phyloP scores from a whole-genome alignment of 2,888 invertebrate species.

The Meandrusa payeni region DNA sequence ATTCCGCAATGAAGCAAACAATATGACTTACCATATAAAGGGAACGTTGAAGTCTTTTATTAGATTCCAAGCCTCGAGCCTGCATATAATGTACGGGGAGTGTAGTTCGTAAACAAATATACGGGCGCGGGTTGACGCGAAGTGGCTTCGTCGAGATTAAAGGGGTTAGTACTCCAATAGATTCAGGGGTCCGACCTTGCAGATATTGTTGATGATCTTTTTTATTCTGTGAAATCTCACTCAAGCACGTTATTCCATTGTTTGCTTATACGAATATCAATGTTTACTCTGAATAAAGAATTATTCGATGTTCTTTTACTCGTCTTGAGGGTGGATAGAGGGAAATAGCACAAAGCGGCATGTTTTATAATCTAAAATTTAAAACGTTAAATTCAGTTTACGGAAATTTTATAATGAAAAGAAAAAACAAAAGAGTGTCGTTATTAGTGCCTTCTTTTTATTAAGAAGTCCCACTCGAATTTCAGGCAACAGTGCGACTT shows the following conservation, averaged over 20 bases:
- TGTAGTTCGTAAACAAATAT: constrained; percentile 21
- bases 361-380: too few species aligned
- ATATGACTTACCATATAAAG: constrained; percentile 13
- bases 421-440: too few species aligned
- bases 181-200: constrained; percentile 16
- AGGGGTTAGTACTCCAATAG: constrained; percentile 13
- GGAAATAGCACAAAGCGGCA: too few species aligned
- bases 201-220: constrained; percentile 9
- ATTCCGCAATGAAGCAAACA: constrained; percentile 16
- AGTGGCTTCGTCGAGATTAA: constrained; percentile 21
- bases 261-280: too few species aligned
- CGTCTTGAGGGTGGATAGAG: too few species aligned
- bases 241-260: constrained; percentile 6
- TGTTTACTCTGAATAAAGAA: too few species aligned
- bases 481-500: too few species aligned
- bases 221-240: constrained; percentile 6
- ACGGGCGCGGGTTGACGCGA: constrained; percentile 17
- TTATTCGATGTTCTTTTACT: too few species aligned
- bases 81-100: constrained; percentile 11
- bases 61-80: constrained; percentile 11
- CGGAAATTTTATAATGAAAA: too few species aligned
- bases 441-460: too few species aligned
- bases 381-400: too few species aligned
- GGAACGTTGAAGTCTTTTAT: constrained; percentile 14
- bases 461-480: too few species aligned